These are phyloP conservation scores for Chrysolina oricalcia DNA, from an alignment of 2,888 invertebrate species.

Conservation along the genomic window DNA sequence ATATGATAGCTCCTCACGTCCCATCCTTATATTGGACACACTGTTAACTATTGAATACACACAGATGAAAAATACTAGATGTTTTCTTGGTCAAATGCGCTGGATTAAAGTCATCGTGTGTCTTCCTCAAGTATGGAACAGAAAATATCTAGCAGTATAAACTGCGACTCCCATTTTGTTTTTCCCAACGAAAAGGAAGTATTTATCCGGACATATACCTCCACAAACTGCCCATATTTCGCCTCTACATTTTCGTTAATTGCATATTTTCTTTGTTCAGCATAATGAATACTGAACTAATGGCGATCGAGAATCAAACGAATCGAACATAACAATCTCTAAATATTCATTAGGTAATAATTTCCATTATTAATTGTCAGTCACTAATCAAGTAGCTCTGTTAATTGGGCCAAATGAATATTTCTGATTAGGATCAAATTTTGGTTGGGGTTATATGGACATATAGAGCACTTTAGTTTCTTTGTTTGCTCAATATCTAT, in stretches of 20 bases:
- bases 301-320: not conserved
- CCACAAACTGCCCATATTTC: not conserved
- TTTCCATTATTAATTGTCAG: constrained; percentile 19
- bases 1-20: no score
- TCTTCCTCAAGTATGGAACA: no score
- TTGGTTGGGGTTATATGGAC: not conserved
- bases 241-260: not conserved
- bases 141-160: not conserved
- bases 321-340: not conserved
- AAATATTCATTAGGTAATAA: constrained; percentile 14
- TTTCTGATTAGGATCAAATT: constrained; percentile 3
- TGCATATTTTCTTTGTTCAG: constrained; percentile 3
- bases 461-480: constrained; percentile 3
- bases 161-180: not conserved
- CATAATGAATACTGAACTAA: constrained; percentile 1
- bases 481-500: not conserved
- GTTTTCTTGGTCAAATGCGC: no score
- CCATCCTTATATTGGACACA: no score
- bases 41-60: no score
- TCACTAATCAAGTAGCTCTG: not conserved
- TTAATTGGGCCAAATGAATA: constrained; percentile 9
- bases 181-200: not conserved
- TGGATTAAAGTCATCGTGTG: no score
- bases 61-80: no score
- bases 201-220: not conserved